Percentiles rank a stretch among this genome's conserved stretches.
phyloP scores from a whole-genome alignment of 1,140 invertebrate genomes.

The Stegodyphus mimosarum region DNA sequence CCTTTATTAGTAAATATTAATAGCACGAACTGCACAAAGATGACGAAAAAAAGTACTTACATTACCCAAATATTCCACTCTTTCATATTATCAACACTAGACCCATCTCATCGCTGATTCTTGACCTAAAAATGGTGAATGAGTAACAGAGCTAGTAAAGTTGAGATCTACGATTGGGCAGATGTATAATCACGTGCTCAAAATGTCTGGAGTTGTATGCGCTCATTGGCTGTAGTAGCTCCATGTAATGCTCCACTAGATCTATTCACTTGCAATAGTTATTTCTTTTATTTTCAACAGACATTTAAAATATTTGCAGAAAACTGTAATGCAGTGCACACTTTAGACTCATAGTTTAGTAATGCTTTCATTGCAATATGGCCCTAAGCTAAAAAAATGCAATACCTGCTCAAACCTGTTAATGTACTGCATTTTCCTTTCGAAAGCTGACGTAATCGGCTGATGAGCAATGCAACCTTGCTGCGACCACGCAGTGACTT shows the following conservation, averaged over 20 bases:
- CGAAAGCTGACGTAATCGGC: constrained; percentile 53
- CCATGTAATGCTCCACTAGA: constrained; percentile 53
- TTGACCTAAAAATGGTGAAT: constrained; percentile 62
- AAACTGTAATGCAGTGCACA: neutral
- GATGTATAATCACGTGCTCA: constrained; percentile 43
- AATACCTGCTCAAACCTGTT: no score
- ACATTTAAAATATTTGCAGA: neutral
- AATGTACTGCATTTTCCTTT: constrained; percentile 52
- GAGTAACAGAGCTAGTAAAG: constrained; percentile 57
- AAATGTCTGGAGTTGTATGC: constrained; percentile 57
- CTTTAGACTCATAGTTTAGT: neutral
- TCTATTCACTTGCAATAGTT: constrained; percentile 57
- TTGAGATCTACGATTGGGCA: constrained; percentile 33
- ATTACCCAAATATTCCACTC: constrained; percentile 26
- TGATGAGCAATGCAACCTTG: no score
- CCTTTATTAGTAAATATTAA: no score
- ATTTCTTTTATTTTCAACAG: constrained; percentile 2
- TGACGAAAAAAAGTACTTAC: neutral
- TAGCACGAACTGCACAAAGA: no score
- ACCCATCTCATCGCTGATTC: constrained; percentile 49
- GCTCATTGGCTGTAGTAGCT: constrained; percentile 56
- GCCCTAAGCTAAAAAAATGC: no score
- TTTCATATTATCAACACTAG: constrained; percentile 40
- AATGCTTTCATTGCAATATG: neutral
- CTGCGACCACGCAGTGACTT: constrained; percentile 57